Evolutionary conservation across 2,888 invertebrate genomes (phyloP).

Genomic region (Halictus ligatus): DNA sequence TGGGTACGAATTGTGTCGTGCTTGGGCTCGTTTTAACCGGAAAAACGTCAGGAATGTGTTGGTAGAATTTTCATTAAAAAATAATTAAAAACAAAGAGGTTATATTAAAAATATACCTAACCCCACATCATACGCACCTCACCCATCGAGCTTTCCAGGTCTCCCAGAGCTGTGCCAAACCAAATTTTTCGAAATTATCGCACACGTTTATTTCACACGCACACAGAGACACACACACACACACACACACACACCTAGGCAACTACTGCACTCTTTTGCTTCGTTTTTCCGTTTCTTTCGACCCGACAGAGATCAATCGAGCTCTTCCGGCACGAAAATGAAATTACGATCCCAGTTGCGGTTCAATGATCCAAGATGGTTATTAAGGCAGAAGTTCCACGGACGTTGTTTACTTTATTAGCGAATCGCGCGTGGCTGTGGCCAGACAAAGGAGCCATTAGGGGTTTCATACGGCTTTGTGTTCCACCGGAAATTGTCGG

Average conservation of each 20-base stretch:
- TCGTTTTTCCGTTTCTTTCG: background rate
- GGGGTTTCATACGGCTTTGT: conserved; percentile 56
- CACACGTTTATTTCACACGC: too few species aligned
- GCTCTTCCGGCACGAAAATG: conserved; percentile 21
- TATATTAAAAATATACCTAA: too few species aligned
- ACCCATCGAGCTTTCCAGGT: too few species aligned
- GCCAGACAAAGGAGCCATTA: conserved; percentile 66
- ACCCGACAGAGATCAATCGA: conserved; percentile 1
- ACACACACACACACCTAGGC: background rate
- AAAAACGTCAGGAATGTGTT: background rate
- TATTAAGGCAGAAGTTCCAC: conserved; percentile 33
- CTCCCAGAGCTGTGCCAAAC: too few species aligned
- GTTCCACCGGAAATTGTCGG: conserved; percentile 59
- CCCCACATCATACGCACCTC: too few species aligned
- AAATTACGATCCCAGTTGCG: conserved; percentile 29
- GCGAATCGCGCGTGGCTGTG: conserved; percentile 43
- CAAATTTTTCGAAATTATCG: conserved; percentile 14
- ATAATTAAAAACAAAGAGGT: background rate
- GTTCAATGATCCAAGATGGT: conserved; percentile 42
- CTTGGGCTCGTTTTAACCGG: too few species aligned
- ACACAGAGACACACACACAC: too few species aligned
- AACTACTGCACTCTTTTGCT: background rate
- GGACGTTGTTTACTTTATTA: conserved; percentile 58
- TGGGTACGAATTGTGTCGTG: too few species aligned
- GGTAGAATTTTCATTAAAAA: background rate